phyloP scores from a whole-genome alignment of 37 sponge, comb jelly and placozoan species.

The Spongilla lacustris region DNA sequence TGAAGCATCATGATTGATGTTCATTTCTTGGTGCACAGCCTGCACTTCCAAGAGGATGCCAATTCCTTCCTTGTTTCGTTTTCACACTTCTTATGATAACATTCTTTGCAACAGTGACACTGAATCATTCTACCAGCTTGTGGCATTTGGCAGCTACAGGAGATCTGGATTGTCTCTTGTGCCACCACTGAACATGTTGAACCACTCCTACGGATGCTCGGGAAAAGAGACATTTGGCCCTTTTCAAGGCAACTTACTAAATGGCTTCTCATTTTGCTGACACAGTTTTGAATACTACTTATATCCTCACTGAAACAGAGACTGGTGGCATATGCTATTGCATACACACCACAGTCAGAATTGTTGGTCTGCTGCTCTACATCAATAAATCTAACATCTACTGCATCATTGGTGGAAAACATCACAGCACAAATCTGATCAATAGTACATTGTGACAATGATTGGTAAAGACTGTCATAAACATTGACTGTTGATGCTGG shows the following conservation, averaged over 20 bases:
- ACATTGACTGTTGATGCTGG: neutral
- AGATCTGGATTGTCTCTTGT: no score
- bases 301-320: neutral
- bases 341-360: slow-evolving; percentile 18
- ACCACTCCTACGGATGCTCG: neutral
- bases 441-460: neutral
- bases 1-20: neutral
- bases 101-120: neutral
- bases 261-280: neutral
- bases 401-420: neutral
- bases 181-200: no score
- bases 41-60: neutral
- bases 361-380: neutral
- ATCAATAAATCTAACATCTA: neutral
- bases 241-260: neutral
- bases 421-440: neutral
- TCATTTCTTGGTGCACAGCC: neutral
- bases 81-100: neutral
- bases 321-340: slow-evolving; percentile 9
- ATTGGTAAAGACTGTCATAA: slow-evolving; percentile 10
- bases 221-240: neutral
- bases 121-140: neutral
- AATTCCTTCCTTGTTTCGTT: neutral
- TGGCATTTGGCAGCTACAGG: no score
- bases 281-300: neutral